A percentile compares a stretch with the other conserved stretches of the same genome.
phyloP scores from a whole-genome alignment of 2,888 invertebrate species.

The Perdita meconis region DNA sequence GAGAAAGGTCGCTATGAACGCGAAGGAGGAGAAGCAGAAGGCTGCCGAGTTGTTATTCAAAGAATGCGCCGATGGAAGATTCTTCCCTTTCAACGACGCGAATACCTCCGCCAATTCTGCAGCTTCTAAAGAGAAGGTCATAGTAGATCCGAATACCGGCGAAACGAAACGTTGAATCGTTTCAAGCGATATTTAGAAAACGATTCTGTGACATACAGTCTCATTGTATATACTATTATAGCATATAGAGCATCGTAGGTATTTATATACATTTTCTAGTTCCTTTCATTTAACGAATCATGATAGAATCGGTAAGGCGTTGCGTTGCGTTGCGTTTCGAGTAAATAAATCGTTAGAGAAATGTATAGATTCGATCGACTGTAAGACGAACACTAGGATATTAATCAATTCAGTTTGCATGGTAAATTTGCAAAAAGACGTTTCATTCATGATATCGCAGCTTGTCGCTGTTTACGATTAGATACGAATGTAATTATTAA shows the following conservation, averaged over 20 bases:
- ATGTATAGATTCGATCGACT: not conserved
- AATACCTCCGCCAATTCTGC: constrained; percentile 53
- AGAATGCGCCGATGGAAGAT: constrained; percentile 77
- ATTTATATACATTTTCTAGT: constrained; percentile 35
- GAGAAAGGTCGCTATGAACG: constrained; percentile 62
- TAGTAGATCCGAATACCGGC: constrained; percentile 80
- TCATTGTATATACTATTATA: constrained; percentile 42
- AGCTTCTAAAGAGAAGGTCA: constrained; percentile 74
- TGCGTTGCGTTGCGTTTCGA: constrained; percentile 7
- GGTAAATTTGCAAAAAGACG: not conserved
- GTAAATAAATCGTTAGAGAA: constrained; percentile 10
- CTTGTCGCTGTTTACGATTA: constrained; percentile 11
- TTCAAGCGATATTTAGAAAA: constrained; percentile 10
- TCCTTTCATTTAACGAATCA: not conserved
- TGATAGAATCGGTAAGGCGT: constrained; percentile 1
- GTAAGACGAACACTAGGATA: not conserved
- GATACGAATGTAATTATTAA: constrained; percentile 23
- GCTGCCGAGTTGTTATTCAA: constrained; percentile 75
- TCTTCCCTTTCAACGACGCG: constrained; percentile 71
- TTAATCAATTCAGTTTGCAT: not conserved
- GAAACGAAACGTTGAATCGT: constrained; percentile 72
- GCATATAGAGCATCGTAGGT: constrained; percentile 15
- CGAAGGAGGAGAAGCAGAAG: constrained; percentile 67
- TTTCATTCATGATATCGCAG: not conserved
- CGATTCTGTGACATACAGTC: constrained; percentile 29